Base-by-base conservation (phyloP, 2,888 invertebrate species). In the Agapostemon virescens region DNA sequence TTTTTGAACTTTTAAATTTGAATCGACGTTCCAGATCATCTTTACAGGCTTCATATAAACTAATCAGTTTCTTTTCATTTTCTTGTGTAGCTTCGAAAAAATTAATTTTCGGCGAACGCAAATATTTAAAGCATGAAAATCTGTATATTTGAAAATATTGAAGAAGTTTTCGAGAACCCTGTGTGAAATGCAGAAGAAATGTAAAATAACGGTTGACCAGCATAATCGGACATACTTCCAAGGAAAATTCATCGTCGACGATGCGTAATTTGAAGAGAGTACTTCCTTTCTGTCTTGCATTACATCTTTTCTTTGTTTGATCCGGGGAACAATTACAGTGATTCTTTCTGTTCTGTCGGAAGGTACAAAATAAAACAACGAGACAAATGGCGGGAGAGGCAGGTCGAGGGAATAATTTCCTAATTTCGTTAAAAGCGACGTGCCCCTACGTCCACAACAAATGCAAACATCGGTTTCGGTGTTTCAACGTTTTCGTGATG, bases 391-490 rank as follows among this genome's bases (percentile, higher is more conserved):
- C 1, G 33, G 26, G n/a, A 3, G 7, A 2, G 13, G 20, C 9
- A 45, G 13, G 40, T 7, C 20, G 30, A 33, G 15, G 26, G 70
- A 40, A 49, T 52, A 78, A 78, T 74, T 73, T 77, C 26, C 52
- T 74, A 69, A 78, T 74, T 70, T 36, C 55, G 38, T 73, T 58
- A 76, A 61, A 42, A 72, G 38, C 40, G 64, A 63, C 63, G 36
- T 36, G 63, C 63, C 42, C 9, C 36, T 17, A 20, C 20, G 69
- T 52, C 38, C 17, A 30, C n/a, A 40, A 49, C 6, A 42, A n/a
- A 49, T 36, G n/a, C 23, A 36, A 67, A 45, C 36, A 20, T 70
- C 40, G 58, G 66, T 61, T 69, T n/a, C 63, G 52, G 49, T 64
- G 55, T 74, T 80, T 70, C 38, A 66, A 33, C 30, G 42, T 76